A percentile compares a stretch with the other conserved stretches of the same genome.
Conservation (phyloP, 2,888 invertebrate genomes). For the Brachyptera risi region DNA sequence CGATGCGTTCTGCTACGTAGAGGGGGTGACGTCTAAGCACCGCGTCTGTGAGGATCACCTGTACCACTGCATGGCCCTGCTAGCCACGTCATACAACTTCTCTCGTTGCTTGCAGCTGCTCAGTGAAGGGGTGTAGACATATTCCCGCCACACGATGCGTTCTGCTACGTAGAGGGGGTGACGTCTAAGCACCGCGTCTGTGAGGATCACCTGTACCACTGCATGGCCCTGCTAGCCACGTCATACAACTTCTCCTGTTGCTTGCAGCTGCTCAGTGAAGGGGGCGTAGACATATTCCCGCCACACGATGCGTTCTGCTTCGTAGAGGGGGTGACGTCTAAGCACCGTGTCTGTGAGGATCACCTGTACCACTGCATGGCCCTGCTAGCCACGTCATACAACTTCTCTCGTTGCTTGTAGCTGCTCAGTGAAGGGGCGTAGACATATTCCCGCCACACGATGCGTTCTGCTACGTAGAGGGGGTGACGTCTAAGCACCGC, state of each 20-base stretch:
- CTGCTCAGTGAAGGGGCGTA: constrained; percentile 61
- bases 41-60: constrained; percentile 69
- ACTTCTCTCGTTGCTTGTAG: constrained; percentile 79
- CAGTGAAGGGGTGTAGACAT: constrained; percentile 66
- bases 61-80: constrained; percentile 72
- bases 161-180: constrained; percentile 54
- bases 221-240: constrained; percentile 68
- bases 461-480: constrained; percentile 59
- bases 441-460: constrained; percentile 81
- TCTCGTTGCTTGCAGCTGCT: constrained; percentile 76
- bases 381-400: constrained; percentile 62
- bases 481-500: constrained; percentile 54
- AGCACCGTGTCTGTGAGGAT: constrained; percentile 65
- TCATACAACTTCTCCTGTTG: constrained; percentile 72
- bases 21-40: constrained; percentile 55
- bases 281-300: constrained; percentile 80
- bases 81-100: constrained; percentile 69
- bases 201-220: constrained; percentile 71
- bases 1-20: constrained; percentile 61
- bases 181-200: constrained; percentile 59
- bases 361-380: constrained; percentile 80
- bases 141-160: constrained; percentile 75
- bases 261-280: constrained; percentile 51
- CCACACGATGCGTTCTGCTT: constrained; percentile 62
- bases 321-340: constrained; percentile 55